These are phyloP conservation scores for Mormyrus iriodes DNA, from an alignment of 2,113 vertebrate genomes.

Conservation along the genomic window DNA sequence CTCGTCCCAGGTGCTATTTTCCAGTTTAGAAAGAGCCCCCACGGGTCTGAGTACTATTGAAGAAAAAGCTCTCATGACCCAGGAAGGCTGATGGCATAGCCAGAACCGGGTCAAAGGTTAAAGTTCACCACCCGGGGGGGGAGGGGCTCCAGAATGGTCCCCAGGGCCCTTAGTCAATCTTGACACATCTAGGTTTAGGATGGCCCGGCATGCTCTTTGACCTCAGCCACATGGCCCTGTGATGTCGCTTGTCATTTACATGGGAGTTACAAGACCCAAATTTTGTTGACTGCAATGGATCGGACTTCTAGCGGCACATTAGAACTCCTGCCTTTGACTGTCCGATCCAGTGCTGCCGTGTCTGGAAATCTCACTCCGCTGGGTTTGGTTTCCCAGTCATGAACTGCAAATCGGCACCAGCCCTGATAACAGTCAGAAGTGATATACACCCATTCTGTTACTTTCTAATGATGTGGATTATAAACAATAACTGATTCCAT, in stretches of 20 bases:
- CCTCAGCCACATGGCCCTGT: background rate
- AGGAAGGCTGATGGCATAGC: conserved; percentile 4
- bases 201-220: background rate
- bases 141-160: background rate
- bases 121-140: background rate
- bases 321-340: background rate
- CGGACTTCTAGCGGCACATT: background rate
- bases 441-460: background rate
- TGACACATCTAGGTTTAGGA: background rate
- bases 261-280: background rate
- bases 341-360: background rate
- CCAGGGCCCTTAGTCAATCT: background rate
- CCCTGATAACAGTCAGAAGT: background rate
- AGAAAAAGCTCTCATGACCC: background rate
- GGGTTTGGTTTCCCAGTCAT: background rate
- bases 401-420: background rate
- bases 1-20: background rate
- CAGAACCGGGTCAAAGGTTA: conserved; percentile 3
- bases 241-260: background rate
- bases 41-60: background rate
- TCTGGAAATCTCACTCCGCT: background rate
- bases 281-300: background rate
- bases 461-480: background rate
- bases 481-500: background rate
- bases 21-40: background rate